phyloP scores from a whole-genome alignment of 2,113 vertebrate genomes.

The Erythrocercus mccallii region DNA sequence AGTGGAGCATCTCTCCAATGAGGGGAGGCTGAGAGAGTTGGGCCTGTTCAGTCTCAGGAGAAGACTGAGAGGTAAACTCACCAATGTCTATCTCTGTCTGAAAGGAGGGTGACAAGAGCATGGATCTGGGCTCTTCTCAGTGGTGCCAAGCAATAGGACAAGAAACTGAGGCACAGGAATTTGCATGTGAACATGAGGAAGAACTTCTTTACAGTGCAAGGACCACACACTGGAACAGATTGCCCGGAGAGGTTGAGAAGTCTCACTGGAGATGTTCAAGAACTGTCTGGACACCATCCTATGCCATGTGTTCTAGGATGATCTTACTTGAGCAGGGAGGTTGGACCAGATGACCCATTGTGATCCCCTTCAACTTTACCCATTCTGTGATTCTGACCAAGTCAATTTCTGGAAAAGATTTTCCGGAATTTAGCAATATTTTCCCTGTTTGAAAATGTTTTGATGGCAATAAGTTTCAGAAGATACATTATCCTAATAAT shows the following conservation, averaged over 20 bases:
- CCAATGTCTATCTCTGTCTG: background rate
- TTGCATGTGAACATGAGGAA: background rate
- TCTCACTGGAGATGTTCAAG: background rate
- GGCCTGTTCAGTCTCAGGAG: background rate
- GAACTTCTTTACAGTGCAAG: background rate
- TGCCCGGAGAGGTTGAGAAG: background rate
- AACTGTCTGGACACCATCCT: background rate
- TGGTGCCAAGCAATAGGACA: background rate
- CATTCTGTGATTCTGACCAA: background rate
- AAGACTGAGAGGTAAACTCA: background rate
- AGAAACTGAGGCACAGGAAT: background rate
- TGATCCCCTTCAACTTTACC: background rate
- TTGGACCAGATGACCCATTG: background rate
- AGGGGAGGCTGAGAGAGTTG: background rate
- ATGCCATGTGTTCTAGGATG: background rate
- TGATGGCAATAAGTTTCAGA: background rate
- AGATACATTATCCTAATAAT: background rate
- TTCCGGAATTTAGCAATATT: background rate
- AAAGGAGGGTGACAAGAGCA: no score
- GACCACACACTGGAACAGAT: no score
- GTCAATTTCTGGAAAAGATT: background rate
- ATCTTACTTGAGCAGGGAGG: background rate
- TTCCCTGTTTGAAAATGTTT: background rate
- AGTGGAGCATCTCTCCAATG: background rate
- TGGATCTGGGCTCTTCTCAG: background rate